A percentile compares a stretch with the other conserved stretches of the same genome.
These are phyloP conservation scores for Hiodon tergisus DNA, from an alignment of 2,113 vertebrate genomes.

Conservation along the genomic window DNA sequence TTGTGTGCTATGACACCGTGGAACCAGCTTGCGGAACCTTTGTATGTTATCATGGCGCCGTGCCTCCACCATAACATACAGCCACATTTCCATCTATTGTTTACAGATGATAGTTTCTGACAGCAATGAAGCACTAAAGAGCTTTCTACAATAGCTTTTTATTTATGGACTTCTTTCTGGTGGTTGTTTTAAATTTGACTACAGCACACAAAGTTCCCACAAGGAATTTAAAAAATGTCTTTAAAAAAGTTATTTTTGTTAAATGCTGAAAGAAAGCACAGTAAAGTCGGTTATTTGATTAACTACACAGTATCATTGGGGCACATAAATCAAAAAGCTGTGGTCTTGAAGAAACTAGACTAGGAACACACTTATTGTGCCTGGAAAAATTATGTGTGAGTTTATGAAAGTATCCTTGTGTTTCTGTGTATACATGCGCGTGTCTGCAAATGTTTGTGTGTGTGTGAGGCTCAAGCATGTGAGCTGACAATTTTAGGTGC, in stretches of 20 bases:
- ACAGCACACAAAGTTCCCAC: background rate
- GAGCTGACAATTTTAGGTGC: too few relatives aligned
- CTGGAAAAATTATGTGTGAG: background rate
- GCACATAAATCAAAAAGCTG: conserved; percentile 9
- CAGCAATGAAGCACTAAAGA: too few relatives aligned
- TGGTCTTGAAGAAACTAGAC: background rate
- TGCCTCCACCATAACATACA: too few relatives aligned
- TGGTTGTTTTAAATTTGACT: background rate
- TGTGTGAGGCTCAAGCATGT: too few relatives aligned
- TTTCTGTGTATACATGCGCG: too few relatives aligned
- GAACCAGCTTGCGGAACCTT: background rate
- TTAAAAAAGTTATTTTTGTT: background rate
- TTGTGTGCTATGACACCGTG: background rate
- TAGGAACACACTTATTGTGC: conserved; percentile 10
- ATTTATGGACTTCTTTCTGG: background rate
- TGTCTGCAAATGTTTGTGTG: too few relatives aligned
- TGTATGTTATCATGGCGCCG: too few relatives aligned
- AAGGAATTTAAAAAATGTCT: background rate
- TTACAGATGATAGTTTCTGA: too few relatives aligned
- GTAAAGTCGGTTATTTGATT: background rate
- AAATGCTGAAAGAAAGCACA: background rate
- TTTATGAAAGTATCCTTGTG: background rate
- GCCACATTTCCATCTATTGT: too few relatives aligned
- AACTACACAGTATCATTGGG: background rate
- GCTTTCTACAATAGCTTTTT: too few relatives aligned